Conservation (phyloP, 2,113 vertebrate species). For the Ceyx melanurus region DNA sequence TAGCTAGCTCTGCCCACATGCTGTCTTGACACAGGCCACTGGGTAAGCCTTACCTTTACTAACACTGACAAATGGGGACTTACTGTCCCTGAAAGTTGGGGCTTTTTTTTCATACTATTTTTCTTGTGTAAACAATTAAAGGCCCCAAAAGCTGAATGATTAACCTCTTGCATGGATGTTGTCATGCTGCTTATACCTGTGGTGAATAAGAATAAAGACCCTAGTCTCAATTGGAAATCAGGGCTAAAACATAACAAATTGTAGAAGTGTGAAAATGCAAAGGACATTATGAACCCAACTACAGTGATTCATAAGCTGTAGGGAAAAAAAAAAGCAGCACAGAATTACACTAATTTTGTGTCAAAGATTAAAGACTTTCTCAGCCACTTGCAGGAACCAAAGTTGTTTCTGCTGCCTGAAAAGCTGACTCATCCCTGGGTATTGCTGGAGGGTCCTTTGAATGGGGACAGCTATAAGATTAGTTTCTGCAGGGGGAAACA, state of each 20-base stretch:
- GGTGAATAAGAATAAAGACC: background rate
- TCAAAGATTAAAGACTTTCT: background rate
- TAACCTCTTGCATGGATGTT: background rate
- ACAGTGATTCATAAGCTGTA: background rate
- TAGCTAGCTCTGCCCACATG: background rate
- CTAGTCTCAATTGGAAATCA: background rate
- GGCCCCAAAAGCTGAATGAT: background rate
- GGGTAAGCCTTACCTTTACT: background rate
- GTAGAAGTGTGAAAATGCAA: background rate
- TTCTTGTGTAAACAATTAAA: background rate
- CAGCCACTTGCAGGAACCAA: background rate
- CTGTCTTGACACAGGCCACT: no score
- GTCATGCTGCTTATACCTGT: background rate
- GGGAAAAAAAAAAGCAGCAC: background rate
- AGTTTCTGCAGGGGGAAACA: background rate
- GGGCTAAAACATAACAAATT: background rate
- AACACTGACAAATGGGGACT: background rate
- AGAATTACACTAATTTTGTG: background rate
- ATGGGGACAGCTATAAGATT: background rate
- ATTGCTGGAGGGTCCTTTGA: conserved; percentile 1
- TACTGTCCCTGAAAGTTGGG: background rate
- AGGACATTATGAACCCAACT: background rate
- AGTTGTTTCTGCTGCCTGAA: conserved; percentile 35
- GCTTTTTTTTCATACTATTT: background rate
- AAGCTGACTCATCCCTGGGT: conserved; percentile 20